Evolutionary conservation across 2,888 invertebrate species (phyloP).

Genomic region (Linnaemya vulpina): DNA sequence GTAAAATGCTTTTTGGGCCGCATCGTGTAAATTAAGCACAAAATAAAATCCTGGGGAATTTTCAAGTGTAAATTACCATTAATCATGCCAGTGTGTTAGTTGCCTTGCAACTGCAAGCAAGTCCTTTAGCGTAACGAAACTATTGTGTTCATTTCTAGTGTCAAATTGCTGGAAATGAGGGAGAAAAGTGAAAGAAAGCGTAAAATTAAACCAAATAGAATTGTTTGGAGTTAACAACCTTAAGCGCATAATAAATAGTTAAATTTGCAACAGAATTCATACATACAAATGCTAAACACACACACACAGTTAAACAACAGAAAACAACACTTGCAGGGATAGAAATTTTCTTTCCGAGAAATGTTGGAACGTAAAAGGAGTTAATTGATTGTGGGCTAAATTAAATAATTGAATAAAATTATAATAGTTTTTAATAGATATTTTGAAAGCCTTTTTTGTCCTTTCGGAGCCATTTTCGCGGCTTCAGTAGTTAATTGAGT

Average conservation of each 20-base stretch:
- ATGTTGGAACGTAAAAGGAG: no score
- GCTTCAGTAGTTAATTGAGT: no score
- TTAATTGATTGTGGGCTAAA: no score
- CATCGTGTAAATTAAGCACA: neutral
- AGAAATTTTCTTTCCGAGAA: no score
- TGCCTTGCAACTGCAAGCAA: constrained; percentile 10
- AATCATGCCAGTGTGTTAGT: constrained; percentile 25
- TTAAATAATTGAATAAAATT: no score
- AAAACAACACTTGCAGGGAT: neutral
- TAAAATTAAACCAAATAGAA: constrained; percentile 49
- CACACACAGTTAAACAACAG: neutral
- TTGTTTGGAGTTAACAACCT: constrained; percentile 56
- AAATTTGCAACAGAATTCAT: constrained; percentile 11
- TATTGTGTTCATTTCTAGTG: constrained; percentile 34
- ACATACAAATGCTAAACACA: neutral
- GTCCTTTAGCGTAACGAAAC: constrained; percentile 18
- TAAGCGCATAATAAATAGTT: constrained; percentile 61
- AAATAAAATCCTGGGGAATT: neutral
- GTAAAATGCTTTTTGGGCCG: neutral
- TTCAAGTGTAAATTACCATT: constrained; percentile 29
- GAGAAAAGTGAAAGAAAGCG: constrained; percentile 29
- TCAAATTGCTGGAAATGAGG: constrained; percentile 37
- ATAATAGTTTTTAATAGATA: no score
- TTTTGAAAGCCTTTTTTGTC: no score
- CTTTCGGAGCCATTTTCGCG: no score